A percentile compares a stretch with the other conserved stretches of the same genome.
These are phyloP conservation scores for Heliconius ismenius DNA, from an alignment of 2,888 invertebrate genomes.

Conservation along the genomic window DNA sequence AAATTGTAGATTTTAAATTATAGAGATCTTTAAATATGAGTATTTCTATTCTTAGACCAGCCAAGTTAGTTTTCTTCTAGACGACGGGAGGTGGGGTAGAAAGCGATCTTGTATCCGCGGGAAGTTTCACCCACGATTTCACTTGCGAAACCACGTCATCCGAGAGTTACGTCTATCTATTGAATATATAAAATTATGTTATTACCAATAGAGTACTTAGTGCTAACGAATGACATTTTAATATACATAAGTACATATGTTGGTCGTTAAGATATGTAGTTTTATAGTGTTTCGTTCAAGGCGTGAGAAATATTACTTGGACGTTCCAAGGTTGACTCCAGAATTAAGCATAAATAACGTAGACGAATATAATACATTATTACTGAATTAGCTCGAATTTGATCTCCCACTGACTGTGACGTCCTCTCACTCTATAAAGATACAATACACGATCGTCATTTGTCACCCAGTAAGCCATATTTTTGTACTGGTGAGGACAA, in stretches of 20 bases:
- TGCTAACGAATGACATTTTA: not conserved
- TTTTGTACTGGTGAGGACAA: constrained; percentile 56
- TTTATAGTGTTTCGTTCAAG: constrained; percentile 37
- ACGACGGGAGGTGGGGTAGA: constrained; percentile 72
- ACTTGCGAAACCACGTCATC: constrained; percentile 57
- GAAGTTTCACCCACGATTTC: constrained; percentile 78
- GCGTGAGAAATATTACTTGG: constrained; percentile 45
- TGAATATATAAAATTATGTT: constrained; percentile 40
- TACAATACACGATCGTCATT: constrained; percentile 52
- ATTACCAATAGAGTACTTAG: constrained; percentile 3
- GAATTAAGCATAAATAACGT: constrained; percentile 35
- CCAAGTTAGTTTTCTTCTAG: constrained; percentile 66
- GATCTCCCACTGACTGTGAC: constrained; percentile 33
- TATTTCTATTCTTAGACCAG: constrained; percentile 45
- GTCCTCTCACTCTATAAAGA: constrained; percentile 45
- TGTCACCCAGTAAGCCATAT: constrained; percentile 55
- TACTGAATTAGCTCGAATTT: constrained; percentile 30
- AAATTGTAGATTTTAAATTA: not conserved
- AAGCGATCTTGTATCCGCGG: constrained; percentile 75
- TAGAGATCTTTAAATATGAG: not conserved
- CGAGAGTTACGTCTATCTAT: constrained; percentile 55
- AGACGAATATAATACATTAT: constrained; percentile 42
- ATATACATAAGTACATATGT: constrained; percentile 37
- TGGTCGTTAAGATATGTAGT: constrained; percentile 16
- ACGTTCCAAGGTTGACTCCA: constrained; percentile 41